phyloP scores from a whole-genome alignment of 2,888 invertebrate genomes.

The Liopterus haemorrhoidalis region DNA sequence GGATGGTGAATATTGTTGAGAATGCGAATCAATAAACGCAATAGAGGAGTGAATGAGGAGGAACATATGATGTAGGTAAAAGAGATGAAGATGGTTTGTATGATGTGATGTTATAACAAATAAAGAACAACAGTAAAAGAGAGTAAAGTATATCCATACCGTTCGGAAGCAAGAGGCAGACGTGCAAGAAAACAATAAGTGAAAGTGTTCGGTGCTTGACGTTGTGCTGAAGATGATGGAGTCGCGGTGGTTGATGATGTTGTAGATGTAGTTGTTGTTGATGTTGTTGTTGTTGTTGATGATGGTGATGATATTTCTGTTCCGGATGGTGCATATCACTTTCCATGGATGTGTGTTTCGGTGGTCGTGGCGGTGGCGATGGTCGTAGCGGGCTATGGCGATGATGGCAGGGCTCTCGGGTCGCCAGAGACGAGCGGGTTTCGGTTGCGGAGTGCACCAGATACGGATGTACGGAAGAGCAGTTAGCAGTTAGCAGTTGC shows the following conservation, averaged over 20 bases:
- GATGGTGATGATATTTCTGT: constrained; percentile 18
- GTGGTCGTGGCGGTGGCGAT: no score
- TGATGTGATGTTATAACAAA: no score
- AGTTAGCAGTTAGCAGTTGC: constrained; percentile 19
- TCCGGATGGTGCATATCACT: no score
- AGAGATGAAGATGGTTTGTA: background rate
- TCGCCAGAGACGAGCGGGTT: no score
- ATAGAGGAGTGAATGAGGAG: constrained; percentile 4
- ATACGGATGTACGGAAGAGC: no score
- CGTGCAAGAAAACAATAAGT: constrained; percentile 46
- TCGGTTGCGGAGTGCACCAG: no score
- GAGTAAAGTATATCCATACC: no score
- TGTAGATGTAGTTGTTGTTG: constrained; percentile 33
- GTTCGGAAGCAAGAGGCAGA: constrained; percentile 47
- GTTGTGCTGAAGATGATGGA: constrained; percentile 45
- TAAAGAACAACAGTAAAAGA: no score
- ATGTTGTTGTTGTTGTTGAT: constrained; percentile 27
- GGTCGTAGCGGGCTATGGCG: no score
- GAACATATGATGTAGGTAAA: constrained; percentile 5
- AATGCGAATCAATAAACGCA: constrained; percentile 1
- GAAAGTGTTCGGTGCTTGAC: constrained; percentile 44
- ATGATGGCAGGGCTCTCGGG: no score
- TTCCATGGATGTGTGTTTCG: no score
- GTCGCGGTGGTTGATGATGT: constrained; percentile 44
- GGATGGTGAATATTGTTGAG: no score